Conservation (phyloP, 2,888 invertebrate genomes). For the Caenorhabditis sp. region DNA sequence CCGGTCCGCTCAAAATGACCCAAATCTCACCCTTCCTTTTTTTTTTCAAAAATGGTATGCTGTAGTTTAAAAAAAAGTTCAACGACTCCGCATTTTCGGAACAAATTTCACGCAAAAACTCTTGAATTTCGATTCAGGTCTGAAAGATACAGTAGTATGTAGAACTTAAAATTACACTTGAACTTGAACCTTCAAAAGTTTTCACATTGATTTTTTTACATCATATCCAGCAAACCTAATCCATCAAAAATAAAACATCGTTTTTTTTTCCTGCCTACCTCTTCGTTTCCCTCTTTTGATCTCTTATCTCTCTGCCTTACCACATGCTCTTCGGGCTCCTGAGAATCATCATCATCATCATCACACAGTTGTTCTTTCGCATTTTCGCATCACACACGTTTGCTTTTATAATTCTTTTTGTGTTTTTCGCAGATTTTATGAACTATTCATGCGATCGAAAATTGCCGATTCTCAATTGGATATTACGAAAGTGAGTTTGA, state of each 20-base stretch:
- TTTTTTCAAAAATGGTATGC: too few species aligned
- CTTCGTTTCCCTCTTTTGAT: not conserved
- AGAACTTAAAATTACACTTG: too few species aligned
- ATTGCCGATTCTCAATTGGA: constrained; percentile 26
- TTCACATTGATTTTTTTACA: too few species aligned
- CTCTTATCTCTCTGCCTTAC: not conserved
- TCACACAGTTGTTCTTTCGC: not conserved
- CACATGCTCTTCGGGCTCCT: constrained; percentile 1
- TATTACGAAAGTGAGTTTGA: constrained; percentile 23
- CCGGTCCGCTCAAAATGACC: too few species aligned
- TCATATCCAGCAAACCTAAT: not conserved
- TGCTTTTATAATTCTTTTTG: not conserved
- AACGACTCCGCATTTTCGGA: too few species aligned
- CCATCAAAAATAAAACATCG: not conserved
- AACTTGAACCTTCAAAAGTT: too few species aligned
- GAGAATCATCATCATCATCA: not conserved
- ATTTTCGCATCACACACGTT: not conserved
- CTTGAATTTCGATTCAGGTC: too few species aligned
- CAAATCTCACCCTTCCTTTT: too few species aligned
- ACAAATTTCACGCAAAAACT: too few species aligned
- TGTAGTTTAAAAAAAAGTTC: too few species aligned
- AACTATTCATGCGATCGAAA: constrained; percentile 28
- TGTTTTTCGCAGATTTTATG: not conserved
- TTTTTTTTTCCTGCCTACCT: constrained; percentile 1
- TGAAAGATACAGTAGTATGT: too few species aligned